Evolutionary conservation across 2,113 vertebrate species (phyloP).

Genomic region (Syrrhaptes paradoxus): DNA sequence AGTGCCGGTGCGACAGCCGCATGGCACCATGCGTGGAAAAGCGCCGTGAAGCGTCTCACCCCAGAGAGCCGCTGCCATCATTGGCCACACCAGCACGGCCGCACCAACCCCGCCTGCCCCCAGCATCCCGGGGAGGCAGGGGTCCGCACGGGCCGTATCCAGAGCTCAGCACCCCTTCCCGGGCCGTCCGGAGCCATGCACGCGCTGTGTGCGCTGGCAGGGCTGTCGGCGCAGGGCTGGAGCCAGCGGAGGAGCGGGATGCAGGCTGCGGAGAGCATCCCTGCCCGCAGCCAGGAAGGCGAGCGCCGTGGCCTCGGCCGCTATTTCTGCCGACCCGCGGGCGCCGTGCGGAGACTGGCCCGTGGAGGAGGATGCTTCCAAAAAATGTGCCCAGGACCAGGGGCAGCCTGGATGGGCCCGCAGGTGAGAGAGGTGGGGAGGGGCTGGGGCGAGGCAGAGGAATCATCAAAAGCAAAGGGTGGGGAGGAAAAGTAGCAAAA

Average conservation of each 20-base stretch:
- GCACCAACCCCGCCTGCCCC: rapidly evolving
- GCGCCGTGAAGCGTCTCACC: rapidly evolving
- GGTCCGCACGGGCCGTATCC: rapidly evolving
- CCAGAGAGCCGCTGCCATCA: background rate
- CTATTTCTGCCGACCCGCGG: background rate
- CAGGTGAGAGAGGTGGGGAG: constrained; percentile 41
- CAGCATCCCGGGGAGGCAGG: rapidly evolving
- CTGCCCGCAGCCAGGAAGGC: rapidly evolving
- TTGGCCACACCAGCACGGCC: rapidly evolving
- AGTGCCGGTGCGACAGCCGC: rapidly evolving
- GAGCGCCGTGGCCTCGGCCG: rapidly evolving
- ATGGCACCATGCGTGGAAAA: background rate
- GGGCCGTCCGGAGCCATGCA: constrained; percentile 30
- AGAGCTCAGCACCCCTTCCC: background rate
- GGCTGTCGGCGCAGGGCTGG: constrained; percentile 71
- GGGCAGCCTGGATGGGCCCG: background rate
- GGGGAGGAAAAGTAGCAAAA: background rate
- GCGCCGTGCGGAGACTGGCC: rapidly evolving
- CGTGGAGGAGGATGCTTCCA: background rate
- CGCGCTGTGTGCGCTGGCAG: constrained; percentile 66
- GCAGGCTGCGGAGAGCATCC: background rate
- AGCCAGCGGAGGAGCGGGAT: background rate
- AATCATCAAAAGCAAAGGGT: background rate
- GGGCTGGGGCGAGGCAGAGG: background rate
- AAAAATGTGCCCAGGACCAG: background rate